A percentile compares a stretch with the other conserved stretches of the same genome.
phyloP scores from a whole-genome alignment of 1,140 invertebrate genomes.

The Scaptomyza montana region DNA sequence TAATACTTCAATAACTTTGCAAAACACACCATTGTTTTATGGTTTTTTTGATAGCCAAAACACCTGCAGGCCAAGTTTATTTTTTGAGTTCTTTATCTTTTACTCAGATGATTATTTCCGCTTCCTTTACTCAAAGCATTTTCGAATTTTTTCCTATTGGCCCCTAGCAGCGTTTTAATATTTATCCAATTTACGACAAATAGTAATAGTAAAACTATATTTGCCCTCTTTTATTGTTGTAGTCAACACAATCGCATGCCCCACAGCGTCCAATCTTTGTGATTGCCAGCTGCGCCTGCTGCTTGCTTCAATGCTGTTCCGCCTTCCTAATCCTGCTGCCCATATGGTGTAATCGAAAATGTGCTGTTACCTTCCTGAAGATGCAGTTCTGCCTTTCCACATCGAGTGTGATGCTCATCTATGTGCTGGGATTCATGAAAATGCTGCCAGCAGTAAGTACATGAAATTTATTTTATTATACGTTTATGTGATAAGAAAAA shows the following conservation, averaged over 20 bases:
- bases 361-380: constrained; percentile 88
- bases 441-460: constrained; percentile 85
- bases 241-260: constrained; percentile 51
- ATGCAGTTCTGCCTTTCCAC: constrained; percentile 87
- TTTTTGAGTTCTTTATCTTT: background rate
- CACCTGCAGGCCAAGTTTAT: background rate
- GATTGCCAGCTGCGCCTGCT: constrained; percentile 86
- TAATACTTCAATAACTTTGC: background rate
- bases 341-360: constrained; percentile 86
- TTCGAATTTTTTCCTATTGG: constrained; percentile 1
- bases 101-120: constrained; percentile 24
- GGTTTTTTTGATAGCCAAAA: background rate
- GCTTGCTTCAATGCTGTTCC: constrained; percentile 86
- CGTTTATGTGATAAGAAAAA: constrained; percentile 10
- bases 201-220: constrained; percentile 21
- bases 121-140: constrained; percentile 35
- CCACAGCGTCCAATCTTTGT: constrained; percentile 84
- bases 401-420: constrained; percentile 86
- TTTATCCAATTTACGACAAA: too few relatives aligned
- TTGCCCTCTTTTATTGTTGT: constrained; percentile 18
- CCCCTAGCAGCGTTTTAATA: constrained; percentile 19
- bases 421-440: constrained; percentile 86
- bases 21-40: too few relatives aligned
- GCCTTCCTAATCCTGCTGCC: constrained; percentile 85
- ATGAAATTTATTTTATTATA: constrained; percentile 1